Percentiles rank a stretch among this genome's conserved stretches.
Conservation (phyloP, 2,888 invertebrate genomes). For the Thera britannica region DNA sequence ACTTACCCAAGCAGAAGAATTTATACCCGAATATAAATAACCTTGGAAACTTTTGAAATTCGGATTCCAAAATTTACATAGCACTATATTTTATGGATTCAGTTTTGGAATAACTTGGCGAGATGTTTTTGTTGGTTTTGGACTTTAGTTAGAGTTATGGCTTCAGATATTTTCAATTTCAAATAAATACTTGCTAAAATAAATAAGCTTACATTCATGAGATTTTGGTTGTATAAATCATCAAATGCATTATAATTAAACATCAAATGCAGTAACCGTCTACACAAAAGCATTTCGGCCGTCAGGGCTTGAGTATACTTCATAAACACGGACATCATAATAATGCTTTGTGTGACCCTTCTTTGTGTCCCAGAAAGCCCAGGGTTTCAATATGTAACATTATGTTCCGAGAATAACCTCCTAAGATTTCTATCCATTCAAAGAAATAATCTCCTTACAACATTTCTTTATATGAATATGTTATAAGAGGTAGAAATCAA, state of each 20-base stretch:
- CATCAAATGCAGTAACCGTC: too few relatives aligned
- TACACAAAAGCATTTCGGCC: too few relatives aligned
- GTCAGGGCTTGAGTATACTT: not conserved
- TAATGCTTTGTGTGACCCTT: not conserved
- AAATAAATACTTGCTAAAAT: not conserved
- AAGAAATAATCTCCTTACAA: not conserved
- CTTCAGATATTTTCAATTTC: not conserved
- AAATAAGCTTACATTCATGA: not conserved
- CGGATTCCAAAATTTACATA: constrained; percentile 30
- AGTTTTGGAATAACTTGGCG: constrained; percentile 20
- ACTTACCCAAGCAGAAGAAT: constrained; percentile 37
- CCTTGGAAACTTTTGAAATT: constrained; percentile 37
- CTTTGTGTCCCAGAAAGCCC: not conserved
- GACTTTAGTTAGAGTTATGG: not conserved
- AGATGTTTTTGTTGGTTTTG: constrained; percentile 9
- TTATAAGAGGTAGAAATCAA: not conserved
- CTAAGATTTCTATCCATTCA: not conserved
- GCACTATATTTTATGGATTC: constrained; percentile 26
- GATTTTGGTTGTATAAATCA: too few relatives aligned
- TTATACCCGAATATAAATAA: constrained; percentile 38
- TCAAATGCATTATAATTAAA: too few relatives aligned
- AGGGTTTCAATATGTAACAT: not conserved
- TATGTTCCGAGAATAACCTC: not conserved
- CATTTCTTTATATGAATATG: not conserved
- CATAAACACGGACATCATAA: not conserved